Evolutionary conservation across 2,888 invertebrate genomes (phyloP).

Genomic region (Lasioglossum villosulum): DNA sequence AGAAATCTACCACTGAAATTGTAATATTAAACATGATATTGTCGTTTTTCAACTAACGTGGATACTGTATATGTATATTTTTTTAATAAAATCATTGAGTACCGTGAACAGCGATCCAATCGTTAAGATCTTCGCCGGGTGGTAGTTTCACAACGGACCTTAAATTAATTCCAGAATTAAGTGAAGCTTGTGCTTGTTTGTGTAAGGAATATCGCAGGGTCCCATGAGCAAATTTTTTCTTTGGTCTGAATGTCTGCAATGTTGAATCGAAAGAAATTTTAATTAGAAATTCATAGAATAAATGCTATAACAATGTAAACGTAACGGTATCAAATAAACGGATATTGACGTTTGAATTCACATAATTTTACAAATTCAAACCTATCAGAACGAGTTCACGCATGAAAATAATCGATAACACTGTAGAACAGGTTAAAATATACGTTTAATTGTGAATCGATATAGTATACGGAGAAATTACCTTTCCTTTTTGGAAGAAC

Average conservation of each 20-base stretch:
- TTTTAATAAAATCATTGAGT: constrained; percentile 60
- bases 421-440: constrained; percentile 38
- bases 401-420: constrained; percentile 14
- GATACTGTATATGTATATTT: neutral
- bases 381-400: neutral
- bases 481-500: constrained; percentile 92
- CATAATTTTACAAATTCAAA: neutral
- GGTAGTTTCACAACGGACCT: constrained; percentile 93
- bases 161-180: constrained; percentile 95
- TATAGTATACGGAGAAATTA: constrained; percentile 77
- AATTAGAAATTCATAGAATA: neutral
- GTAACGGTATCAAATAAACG: neutral
- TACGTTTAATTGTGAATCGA: neutral
- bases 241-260: constrained; percentile 94
- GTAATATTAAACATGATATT: constrained; percentile 11
- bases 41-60: no score
- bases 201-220: constrained; percentile 94
- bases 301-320: neutral
- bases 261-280: constrained; percentile 23
- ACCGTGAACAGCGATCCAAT: constrained; percentile 98
- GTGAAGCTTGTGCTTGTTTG: constrained; percentile 95
- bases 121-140: constrained; percentile 93
- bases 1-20: constrained; percentile 94
- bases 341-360: neutral
- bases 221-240: constrained; percentile 94